Percentiles rank a stretch among this genome's conserved stretches.
Evolutionary conservation across 1,140 invertebrate genomes (phyloP).

Genomic region (Lineus longissimus): DNA sequence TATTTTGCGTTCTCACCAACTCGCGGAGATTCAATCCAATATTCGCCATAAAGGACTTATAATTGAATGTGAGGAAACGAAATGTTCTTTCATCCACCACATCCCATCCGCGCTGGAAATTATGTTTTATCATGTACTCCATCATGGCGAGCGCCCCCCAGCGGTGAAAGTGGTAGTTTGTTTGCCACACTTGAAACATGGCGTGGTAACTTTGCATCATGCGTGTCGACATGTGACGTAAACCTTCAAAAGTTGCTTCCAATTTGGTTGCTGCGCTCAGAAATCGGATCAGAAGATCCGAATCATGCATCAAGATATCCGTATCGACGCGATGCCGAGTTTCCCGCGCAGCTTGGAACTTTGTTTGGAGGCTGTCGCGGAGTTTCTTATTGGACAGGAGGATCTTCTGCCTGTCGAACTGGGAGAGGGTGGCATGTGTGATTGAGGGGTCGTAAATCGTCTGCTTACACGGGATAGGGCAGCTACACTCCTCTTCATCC

Average conservation of each 20-base stretch:
- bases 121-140: not conserved
- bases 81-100: not conserved
- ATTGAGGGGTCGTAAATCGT: not conserved
- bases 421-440: not conserved
- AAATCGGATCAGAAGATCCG: not conserved
- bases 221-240: not conserved
- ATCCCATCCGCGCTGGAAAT: not conserved
- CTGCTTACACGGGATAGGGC: not conserved
- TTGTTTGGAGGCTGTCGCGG: not conserved
- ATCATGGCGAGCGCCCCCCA: not conserved
- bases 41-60: not conserved
- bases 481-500: not conserved
- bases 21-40: not conserved
- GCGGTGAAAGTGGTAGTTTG: not conserved
- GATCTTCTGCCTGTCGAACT: not conserved
- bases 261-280: not conserved
- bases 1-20: not conserved
- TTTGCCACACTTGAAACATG: not conserved
- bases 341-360: not conserved
- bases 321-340: not conserved
- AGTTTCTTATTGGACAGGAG: not conserved
- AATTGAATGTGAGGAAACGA: not conserved
- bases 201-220: not conserved
- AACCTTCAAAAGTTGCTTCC: not conserved
- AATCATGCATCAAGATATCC: not conserved